Percentiles rank a stretch among this genome's conserved stretches.
Conservation (phyloP, 2,113 vertebrate species). For the Parus major region DNA sequence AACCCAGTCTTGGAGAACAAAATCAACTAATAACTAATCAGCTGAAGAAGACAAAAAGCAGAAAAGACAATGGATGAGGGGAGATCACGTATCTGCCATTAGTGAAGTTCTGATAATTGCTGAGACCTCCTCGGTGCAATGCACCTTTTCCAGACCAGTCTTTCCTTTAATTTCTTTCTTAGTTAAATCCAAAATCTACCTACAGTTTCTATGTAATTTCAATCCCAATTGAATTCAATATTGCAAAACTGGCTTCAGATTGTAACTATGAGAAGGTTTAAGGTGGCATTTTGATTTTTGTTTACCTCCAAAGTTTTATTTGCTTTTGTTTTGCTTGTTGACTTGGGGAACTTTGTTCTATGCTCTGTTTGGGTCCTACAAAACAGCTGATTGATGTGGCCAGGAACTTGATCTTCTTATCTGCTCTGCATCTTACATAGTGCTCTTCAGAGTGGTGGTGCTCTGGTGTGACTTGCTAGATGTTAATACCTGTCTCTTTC, state of each 20-base stretch:
- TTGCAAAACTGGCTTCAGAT: not conserved
- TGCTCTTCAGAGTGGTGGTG: not conserved
- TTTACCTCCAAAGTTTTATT: not conserved
- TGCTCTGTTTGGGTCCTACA: not conserved
- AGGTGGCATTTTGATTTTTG: not conserved
- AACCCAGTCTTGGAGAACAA: not conserved
- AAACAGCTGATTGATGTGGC: not conserved
- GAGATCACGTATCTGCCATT: not conserved
- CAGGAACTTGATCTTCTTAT: not conserved
- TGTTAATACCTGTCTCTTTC: not conserved
- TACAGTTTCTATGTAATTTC: not conserved
- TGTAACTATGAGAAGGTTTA: not conserved
- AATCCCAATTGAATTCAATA: accelerated
- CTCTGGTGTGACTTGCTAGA: not conserved
- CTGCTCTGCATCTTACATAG: not conserved
- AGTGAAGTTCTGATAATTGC: not conserved
- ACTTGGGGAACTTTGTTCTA: accelerated
- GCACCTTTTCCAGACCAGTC: not conserved
- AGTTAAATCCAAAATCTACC: not conserved
- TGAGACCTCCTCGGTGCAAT: not conserved
- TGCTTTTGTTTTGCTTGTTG: not conserved
- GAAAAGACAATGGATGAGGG: not conserved
- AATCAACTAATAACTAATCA: not conserved
- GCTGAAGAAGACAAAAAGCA: not conserved
- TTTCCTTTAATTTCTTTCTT: not conserved